Evolutionary conservation across 2,797 vertebrate species (phyloP), one percentile per base, ranked within the genome.

Genomic region (Tapera naevia): DNA sequence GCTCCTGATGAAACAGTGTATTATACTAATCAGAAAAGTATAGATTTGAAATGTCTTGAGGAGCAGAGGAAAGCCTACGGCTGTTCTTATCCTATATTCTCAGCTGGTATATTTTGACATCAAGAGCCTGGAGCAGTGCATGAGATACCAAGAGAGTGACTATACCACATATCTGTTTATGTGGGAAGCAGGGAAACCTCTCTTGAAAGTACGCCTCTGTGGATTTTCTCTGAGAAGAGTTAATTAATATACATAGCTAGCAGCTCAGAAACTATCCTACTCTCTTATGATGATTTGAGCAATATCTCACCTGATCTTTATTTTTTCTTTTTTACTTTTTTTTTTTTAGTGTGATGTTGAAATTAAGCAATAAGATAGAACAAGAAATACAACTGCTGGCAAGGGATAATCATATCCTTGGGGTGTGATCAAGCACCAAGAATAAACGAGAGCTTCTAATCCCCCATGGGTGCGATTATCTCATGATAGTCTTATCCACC

Each of bases 11-110:
- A 93, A 96, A 88, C 46, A 89, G 89, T 24, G 87, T 95, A 95
- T 97, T 97, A 96, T 69, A 79, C 85, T 97, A 96, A 97, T 96
- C 96, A 95, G 93, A 75, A 66, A 95, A 90, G 30, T 85, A 81
- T 90, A 92, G 91, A 93, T 94, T 88, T 89, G 94, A 97, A 97
- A 96, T 93, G 87, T 94, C 54, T 76, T 67, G 74, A 96, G 91
- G 94, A 95, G 83, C 60, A 61, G 54, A 88, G 79, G 65, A 95
- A 84, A 89, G 84, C 91, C 93, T 85, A 70, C 7, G 87, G 92
- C 94, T 89, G 89, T 95, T 95, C 81, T 95, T 93, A 95, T 92
- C 97, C 93, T 93, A 87, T 67, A 84, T 94, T 94, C 84, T 97
- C 93, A 95, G 96, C 86, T 95, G 89, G 95, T 95, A 25, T 88